These are phyloP conservation scores for Mimachlamys varia DNA, from an alignment of 2,888 invertebrate species.

Conservation along the genomic window DNA sequence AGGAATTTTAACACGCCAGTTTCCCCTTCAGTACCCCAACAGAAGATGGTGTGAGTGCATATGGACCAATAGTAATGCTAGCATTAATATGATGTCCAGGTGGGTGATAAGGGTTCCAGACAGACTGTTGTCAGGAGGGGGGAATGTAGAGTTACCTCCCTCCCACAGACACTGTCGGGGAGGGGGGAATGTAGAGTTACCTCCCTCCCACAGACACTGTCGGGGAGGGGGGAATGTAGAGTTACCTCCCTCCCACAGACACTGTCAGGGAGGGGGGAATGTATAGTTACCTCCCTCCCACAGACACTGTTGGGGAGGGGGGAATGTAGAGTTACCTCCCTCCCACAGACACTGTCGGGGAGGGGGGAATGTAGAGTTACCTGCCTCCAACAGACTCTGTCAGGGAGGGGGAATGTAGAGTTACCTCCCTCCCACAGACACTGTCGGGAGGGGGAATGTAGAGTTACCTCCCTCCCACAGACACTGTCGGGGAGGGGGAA, in stretches of 20 bases:
- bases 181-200: background rate
- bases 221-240: background rate
- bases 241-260: background rate
- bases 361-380: background rate
- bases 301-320: background rate
- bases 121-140: background rate
- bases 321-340: background rate
- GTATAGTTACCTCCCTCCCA: background rate
- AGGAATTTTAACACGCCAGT: background rate
- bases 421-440: background rate
- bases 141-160: background rate
- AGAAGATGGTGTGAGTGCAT: conserved; percentile 21
- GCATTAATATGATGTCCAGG: conserved; percentile 14
- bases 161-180: background rate
- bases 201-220: background rate
- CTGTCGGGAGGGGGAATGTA: background rate
- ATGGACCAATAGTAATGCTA: conserved; percentile 12
- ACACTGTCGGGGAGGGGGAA: background rate
- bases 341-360: background rate
- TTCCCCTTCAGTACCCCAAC: background rate
- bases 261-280: background rate
- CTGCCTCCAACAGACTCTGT: background rate
- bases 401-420: background rate
- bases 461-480: background rate
- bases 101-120: conserved; percentile 21